phyloP scores from a whole-genome alignment of 2,888 invertebrate species.

The Gymnoscelis rufifasciata region DNA sequence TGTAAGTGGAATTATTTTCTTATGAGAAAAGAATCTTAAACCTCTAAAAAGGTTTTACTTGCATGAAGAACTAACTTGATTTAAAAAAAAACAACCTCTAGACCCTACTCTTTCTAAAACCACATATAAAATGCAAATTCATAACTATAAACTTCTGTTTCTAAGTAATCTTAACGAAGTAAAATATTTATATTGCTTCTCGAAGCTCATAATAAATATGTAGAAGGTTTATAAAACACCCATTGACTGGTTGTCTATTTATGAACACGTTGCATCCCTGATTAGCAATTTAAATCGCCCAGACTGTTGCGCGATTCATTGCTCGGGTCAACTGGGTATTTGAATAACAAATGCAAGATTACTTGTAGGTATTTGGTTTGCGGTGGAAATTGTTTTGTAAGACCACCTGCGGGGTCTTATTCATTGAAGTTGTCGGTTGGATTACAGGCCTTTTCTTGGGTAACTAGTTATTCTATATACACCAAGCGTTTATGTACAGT shows the following conservation, averaged over 20 bases:
- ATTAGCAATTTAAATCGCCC: conserved; percentile 30
- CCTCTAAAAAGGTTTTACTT: too few species aligned
- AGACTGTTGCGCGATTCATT: conserved; percentile 23
- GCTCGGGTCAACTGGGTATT: conserved; percentile 21
- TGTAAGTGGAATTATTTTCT: too few species aligned
- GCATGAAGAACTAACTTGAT: too few species aligned
- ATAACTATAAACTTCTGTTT: conserved; percentile 31
- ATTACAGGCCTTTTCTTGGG: too few species aligned
- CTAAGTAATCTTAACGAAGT: conserved; percentile 32
- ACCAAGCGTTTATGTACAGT: too few species aligned
- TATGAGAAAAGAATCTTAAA: too few species aligned
- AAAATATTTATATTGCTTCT: conserved; percentile 26
- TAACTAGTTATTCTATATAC: too few species aligned
- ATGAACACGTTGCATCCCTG: conserved; percentile 19
- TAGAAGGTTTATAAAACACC: conserved; percentile 18
- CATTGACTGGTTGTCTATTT: conserved; percentile 23
- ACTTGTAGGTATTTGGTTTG: not conserved
- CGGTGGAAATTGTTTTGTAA: too few species aligned
- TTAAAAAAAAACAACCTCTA: too few species aligned
- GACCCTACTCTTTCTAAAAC: too few species aligned
- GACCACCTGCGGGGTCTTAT: too few species aligned
- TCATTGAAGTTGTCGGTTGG: too few species aligned
- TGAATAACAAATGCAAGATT: conserved; percentile 10
- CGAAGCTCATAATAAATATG: conserved; percentile 22
- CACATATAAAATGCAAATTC: conserved; percentile 34